A percentile compares a stretch with the other conserved stretches of the same genome.
phyloP scores from a whole-genome alignment of 2,113 vertebrate species.

The Anoplopoma fimbria region DNA sequence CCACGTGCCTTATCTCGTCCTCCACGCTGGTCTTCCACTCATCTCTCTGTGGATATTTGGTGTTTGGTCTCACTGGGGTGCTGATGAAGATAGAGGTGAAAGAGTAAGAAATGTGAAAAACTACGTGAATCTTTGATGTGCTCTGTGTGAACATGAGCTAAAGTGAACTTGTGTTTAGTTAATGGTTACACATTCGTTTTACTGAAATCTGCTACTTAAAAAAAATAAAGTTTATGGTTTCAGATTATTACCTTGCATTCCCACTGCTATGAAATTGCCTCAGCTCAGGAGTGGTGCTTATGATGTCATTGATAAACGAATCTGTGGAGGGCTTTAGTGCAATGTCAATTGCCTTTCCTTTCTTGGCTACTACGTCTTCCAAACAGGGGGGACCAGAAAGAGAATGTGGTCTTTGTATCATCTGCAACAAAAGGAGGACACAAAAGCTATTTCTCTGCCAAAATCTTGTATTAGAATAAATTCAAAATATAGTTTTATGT shows the following conservation, averaged over 20 bases:
- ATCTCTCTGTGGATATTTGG: conserved; percentile 2
- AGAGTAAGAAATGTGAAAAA: not conserved
- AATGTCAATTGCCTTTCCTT: conserved; percentile 36
- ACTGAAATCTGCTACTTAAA: not conserved
- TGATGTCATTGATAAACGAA: conserved; percentile 79
- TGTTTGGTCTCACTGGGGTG: conserved; percentile 51
- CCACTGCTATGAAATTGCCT: conserved; percentile 64
- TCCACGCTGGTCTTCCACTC: conserved; percentile 51
- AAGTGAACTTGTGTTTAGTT: not conserved
- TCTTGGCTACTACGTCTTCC: conserved; percentile 54
- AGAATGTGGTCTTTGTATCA: conserved; percentile 59
- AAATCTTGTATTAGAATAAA: not conserved
- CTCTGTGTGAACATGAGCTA: not conserved
- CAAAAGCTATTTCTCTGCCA: not conserved
- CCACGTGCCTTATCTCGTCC: conserved; percentile 58
- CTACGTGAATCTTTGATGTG: not conserved
- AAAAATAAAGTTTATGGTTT: not conserved
- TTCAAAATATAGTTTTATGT: not conserved
- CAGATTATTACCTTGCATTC: conserved; percentile 71
- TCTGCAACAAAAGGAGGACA: conserved; percentile 40
- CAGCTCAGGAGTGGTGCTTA: conserved; percentile 85
- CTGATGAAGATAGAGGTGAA: conserved; percentile 32
- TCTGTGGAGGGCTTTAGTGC: conserved; percentile 36
- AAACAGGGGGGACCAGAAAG: conserved; percentile 49
- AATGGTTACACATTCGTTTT: not conserved